These are phyloP conservation scores for Nerophis ophidion DNA, from an alignment of 2,113 vertebrate genomes.

Conservation along the genomic window DNA sequence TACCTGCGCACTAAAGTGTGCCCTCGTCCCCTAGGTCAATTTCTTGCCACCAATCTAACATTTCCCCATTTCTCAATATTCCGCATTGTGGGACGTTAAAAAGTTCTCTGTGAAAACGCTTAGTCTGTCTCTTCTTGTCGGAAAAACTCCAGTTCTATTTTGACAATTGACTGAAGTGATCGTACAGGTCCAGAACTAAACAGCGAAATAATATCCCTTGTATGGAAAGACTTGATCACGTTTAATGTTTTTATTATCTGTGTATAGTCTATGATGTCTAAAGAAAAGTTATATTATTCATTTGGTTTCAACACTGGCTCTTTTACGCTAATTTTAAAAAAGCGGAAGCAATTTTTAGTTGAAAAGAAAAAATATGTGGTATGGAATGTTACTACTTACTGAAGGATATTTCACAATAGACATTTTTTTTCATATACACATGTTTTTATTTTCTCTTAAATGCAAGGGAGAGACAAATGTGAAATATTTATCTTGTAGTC, in stretches of 20 bases:
- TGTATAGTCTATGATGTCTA: constrained; percentile 64
- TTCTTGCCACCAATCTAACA: constrained; percentile 4
- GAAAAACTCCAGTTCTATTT: constrained; percentile 24
- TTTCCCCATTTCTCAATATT: constrained; percentile 13
- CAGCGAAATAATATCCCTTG: constrained; percentile 22
- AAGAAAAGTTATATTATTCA: constrained; percentile 62
- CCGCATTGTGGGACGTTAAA: constrained; percentile 39
- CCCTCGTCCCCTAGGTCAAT: constrained; percentile 21
- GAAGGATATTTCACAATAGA: constrained; percentile 58
- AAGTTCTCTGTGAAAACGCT: constrained; percentile 14
- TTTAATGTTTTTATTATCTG: constrained; percentile 62
- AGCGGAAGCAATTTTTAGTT: constrained; percentile 48
- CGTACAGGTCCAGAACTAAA: constrained; percentile 18
- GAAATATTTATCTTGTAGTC: constrained; percentile 74
- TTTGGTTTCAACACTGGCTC: constrained; percentile 73
- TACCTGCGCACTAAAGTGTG: constrained; percentile 26
- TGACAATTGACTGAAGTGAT: constrained; percentile 25
- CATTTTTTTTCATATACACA: constrained; percentile 41
- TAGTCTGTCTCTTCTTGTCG: constrained; percentile 7
- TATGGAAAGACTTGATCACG: constrained; percentile 46
- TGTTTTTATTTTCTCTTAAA: constrained; percentile 51
- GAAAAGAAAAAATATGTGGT: constrained; percentile 36
- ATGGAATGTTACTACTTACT: constrained; percentile 64
- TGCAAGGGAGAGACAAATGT: constrained; percentile 61
- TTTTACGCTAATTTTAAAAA: constrained; percentile 46